These are phyloP conservation scores for Leptopilina boulardi DNA, from an alignment of 1,140 invertebrate genomes.

Conservation along the genomic window DNA sequence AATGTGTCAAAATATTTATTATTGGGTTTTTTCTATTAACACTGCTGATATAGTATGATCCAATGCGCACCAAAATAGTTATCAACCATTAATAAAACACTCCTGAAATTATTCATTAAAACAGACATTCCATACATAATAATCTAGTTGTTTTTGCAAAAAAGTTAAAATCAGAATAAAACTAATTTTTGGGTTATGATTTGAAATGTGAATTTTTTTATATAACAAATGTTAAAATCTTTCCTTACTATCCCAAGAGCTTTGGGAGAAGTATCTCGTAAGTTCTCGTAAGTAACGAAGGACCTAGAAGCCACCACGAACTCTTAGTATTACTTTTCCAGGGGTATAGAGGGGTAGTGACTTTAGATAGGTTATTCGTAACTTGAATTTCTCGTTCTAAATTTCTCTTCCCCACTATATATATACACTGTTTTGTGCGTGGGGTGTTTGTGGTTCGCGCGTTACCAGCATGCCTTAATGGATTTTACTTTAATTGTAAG, in stretches of 20 bases:
- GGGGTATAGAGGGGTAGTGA: conserved; percentile 10
- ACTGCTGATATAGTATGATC: too few species aligned
- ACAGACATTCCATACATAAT: too few species aligned
- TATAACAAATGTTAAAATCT: conserved; percentile 39
- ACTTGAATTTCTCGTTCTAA: conserved; percentile 50
- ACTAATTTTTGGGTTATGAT: background rate
- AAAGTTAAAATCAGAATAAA: too few species aligned
- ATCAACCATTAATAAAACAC: too few species aligned
- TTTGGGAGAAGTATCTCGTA: conserved; percentile 45
- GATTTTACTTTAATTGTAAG: conserved; percentile 73
- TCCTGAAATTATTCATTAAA: too few species aligned
- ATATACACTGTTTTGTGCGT: conserved; percentile 28
- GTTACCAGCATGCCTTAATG: conserved; percentile 66
- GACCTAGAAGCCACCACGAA: conserved; percentile 45
- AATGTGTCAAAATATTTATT: too few species aligned
- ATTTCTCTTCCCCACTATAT: conserved; percentile 38
- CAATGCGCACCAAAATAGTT: too few species aligned
- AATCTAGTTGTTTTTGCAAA: too few species aligned
- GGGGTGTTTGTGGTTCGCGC: conserved; percentile 48
- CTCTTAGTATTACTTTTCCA: background rate
- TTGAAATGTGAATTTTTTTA: background rate
- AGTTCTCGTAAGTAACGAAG: conserved; percentile 53
- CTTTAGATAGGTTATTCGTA: conserved; percentile 42
- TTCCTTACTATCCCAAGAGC: conserved; percentile 34
- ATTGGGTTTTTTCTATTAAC: too few species aligned